A percentile compares a stretch with the other conserved stretches of the same genome.
Evolutionary conservation across 2,888 invertebrate species (phyloP).

Genomic region (Ormyrus rosae): DNA sequence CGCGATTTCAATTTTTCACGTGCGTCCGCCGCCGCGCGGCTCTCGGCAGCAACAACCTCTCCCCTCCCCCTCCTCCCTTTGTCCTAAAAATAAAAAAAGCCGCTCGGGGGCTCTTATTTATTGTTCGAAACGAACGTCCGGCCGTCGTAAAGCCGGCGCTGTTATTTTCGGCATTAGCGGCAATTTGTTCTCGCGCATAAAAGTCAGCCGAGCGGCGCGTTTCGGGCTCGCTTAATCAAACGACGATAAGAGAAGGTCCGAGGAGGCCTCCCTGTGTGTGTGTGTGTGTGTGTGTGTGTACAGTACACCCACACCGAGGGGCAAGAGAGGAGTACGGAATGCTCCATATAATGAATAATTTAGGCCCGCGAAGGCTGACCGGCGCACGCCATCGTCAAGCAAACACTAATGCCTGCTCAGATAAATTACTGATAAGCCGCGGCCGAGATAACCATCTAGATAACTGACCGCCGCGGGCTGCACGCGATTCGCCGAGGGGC

Average conservation of each 20-base stretch:
- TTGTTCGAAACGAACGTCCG: slow-evolving; percentile 39
- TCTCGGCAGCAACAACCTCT: too few species aligned
- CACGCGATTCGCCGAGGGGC: slow-evolving; percentile 63
- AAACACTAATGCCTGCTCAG: slow-evolving; percentile 76
- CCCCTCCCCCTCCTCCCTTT: too few species aligned
- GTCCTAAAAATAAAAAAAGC: neutral
- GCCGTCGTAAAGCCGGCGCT: slow-evolving; percentile 5
- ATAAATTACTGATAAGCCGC: slow-evolving; percentile 75
- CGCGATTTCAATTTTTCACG: too few species aligned
- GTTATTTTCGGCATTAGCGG: slow-evolving; percentile 56
- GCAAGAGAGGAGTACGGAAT: slow-evolving; percentile 3
- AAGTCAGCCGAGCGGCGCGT: slow-evolving; percentile 45
- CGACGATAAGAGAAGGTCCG: slow-evolving; percentile 36
- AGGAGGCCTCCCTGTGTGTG: too few species aligned
- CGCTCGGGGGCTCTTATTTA: slow-evolving; percentile 38
- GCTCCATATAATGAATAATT: slow-evolving; percentile 73
- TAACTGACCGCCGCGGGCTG: slow-evolving; percentile 63
- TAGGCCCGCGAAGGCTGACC: slow-evolving; percentile 69
- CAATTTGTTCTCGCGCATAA: slow-evolving; percentile 56
- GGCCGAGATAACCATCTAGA: slow-evolving; percentile 72
- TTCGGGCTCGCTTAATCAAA: slow-evolving; percentile 54
- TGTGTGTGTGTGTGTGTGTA: neutral
- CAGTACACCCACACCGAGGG: neutral
- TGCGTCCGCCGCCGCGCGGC: too few species aligned
- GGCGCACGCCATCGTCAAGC: slow-evolving; percentile 73